These are phyloP conservation scores for Psophia crepitans DNA, from an alignment of 2,113 vertebrate genomes.

Conservation along the genomic window DNA sequence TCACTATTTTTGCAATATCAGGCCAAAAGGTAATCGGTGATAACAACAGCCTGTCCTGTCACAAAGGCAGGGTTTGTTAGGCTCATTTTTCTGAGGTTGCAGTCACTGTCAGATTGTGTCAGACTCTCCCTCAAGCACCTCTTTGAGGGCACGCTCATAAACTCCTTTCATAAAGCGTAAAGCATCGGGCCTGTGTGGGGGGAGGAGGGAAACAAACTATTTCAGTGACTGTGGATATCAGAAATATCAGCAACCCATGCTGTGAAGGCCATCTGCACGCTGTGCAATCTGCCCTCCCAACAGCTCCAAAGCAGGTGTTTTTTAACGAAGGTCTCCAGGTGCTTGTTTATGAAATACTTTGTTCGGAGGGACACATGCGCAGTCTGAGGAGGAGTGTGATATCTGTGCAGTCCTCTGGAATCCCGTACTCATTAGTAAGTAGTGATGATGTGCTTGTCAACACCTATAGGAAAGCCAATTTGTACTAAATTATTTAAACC, in stretches of 20 bases:
- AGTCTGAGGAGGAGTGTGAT: not conserved
- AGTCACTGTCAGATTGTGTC: not conserved
- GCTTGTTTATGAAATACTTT: slow-evolving; percentile 42
- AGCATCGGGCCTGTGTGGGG: not conserved
- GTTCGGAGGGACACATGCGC: not conserved
- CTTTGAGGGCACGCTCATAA: not conserved
- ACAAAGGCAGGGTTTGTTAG: slow-evolving; percentile 11
- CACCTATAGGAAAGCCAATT: slow-evolving; percentile 63
- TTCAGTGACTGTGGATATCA: not conserved
- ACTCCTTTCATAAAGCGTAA: not conserved
- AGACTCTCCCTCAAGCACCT: not conserved
- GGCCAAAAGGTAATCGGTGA: not conserved
- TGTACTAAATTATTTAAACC: slow-evolving; percentile 62
- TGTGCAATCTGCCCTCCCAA: not conserved
- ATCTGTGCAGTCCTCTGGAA: slow-evolving; percentile 31
- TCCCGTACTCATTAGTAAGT: slow-evolving; percentile 21
- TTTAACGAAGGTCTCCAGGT: slow-evolving; percentile 51
- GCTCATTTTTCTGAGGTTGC: not conserved
- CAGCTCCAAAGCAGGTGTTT: slow-evolving; percentile 17
- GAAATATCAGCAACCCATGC: not conserved
- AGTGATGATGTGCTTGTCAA: slow-evolving; percentile 61
- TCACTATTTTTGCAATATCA: not conserved
- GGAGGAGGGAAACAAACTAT: not conserved
- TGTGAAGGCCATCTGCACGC: not conserved
- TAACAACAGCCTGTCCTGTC: not conserved